Evolutionary conservation across 2,113 vertebrate genomes (phyloP).

Genomic region (Microcebus ravelobensis): DNA sequence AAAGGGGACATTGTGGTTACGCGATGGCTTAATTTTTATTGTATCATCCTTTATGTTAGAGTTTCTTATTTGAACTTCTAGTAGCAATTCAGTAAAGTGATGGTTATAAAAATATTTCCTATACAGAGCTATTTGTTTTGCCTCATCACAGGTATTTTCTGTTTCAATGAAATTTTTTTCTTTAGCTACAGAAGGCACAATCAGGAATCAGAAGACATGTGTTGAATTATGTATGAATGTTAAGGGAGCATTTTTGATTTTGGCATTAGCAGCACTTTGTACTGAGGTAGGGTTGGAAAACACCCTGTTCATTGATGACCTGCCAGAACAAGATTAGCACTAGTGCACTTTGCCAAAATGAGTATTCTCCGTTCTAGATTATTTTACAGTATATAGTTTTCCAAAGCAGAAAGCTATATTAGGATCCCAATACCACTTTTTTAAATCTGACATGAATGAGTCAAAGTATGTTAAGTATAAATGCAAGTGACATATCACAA

Average conservation of each 20-base stretch:
- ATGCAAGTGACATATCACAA: background rate
- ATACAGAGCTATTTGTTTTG: background rate
- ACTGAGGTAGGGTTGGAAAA: background rate
- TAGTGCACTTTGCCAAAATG: background rate
- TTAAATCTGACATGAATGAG: conserved; percentile 13
- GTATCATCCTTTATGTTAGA: background rate
- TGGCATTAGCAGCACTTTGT: background rate
- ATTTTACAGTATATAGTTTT: conserved; percentile 20
- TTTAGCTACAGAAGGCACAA: background rate
- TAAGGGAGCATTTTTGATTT: conserved; percentile 5
- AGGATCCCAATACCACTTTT: background rate
- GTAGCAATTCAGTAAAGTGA: background rate
- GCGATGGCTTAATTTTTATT: background rate
- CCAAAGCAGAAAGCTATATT: conserved; percentile 10
- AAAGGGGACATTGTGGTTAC: background rate
- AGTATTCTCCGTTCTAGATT: background rate
- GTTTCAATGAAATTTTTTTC: background rate
- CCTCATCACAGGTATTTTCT: background rate
- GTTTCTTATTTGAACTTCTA: background rate
- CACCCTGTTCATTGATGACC: conserved; percentile 2
- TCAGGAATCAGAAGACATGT: background rate
- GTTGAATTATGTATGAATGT: conserved; percentile 35
- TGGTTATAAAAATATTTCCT: background rate
- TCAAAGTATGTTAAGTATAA: background rate
- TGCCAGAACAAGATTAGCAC: conserved; percentile 38